A percentile compares a stretch with the other conserved stretches of the same genome.
Evolutionary conservation across 2,113 vertebrate genomes (phyloP).

Genomic region (Oreotrochilus melanogaster): DNA sequence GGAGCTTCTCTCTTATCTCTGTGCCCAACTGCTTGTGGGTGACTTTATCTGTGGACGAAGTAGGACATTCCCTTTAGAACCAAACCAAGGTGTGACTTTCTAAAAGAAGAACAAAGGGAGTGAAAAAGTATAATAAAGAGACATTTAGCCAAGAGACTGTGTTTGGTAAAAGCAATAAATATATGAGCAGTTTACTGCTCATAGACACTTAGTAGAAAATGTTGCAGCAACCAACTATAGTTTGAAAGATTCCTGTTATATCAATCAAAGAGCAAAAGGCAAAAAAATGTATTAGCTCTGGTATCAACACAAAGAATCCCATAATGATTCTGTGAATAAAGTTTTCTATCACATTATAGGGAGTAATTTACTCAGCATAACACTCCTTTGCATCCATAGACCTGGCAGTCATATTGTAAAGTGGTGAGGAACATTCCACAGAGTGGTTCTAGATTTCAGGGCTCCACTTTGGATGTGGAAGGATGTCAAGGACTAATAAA

Average conservation of each 20-base stretch:
- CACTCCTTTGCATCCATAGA: not conserved
- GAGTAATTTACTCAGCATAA: not conserved
- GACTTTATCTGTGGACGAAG: not conserved
- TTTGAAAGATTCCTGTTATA: not conserved
- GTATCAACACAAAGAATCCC: not conserved
- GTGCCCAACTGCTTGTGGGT: not conserved
- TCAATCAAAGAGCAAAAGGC: not conserved
- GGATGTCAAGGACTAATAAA: not conserved
- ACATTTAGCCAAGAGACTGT: not conserved
- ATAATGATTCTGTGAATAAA: not conserved
- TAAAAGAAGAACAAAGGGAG: not conserved
- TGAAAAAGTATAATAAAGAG: not conserved
- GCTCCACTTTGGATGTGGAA: not conserved
- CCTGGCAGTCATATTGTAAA: not conserved
- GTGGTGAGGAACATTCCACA: not conserved
- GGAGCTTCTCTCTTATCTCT: accelerated
- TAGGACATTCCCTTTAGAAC: not conserved
- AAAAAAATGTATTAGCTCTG: not conserved
- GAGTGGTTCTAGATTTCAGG: not conserved
- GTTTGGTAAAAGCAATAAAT: not conserved
- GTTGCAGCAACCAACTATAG: not conserved
- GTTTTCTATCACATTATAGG: not conserved
- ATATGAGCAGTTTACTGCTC: not conserved
- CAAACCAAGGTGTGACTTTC: not conserved
- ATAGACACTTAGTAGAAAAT: not conserved